phyloP scores from a whole-genome alignment of 2,113 vertebrate species.

The Nothobranchius furzeri region DNA sequence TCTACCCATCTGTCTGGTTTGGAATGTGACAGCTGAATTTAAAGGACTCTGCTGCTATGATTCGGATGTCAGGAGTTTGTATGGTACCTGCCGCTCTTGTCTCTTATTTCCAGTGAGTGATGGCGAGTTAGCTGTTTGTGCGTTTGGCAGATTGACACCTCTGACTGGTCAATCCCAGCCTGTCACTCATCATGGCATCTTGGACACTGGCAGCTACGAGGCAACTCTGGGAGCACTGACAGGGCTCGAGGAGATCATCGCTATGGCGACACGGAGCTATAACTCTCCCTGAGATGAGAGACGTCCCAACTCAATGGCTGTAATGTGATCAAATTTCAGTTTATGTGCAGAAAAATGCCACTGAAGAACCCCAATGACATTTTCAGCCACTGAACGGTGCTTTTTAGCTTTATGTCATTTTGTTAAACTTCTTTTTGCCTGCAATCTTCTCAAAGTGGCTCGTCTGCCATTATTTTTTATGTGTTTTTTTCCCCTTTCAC shows the following conservation, averaged over 20 bases:
- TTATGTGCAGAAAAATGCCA: conserved; percentile 17
- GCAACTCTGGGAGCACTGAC: conserved; percentile 32
- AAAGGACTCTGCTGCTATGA: conserved; percentile 51
- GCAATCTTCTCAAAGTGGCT: conserved; percentile 15
- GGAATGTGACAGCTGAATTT: conserved; percentile 58
- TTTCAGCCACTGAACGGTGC: conserved; percentile 25
- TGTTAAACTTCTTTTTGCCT: background rate
- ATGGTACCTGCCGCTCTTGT: conserved; percentile 54
- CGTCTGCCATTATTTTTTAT: background rate
- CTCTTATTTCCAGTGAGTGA: conserved; percentile 31
- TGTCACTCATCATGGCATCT: conserved; percentile 54
- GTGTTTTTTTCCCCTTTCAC: background rate
- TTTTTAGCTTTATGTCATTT: background rate
- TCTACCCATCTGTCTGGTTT: conserved; percentile 28
- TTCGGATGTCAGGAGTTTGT: conserved; percentile 24
- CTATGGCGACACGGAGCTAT: conserved; percentile 46
- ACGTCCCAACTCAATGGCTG: conserved; percentile 36
- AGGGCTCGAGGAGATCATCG: conserved; percentile 52
- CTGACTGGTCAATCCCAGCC: conserved; percentile 65
- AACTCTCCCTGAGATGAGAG: conserved; percentile 39
- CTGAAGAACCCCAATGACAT: background rate
- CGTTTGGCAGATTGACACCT: conserved; percentile 54
- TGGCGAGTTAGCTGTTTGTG: conserved; percentile 38
- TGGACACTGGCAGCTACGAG: conserved; percentile 32
- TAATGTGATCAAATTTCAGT: conserved; percentile 44